Evolutionary conservation across 1,140 invertebrate species (phyloP).

Genomic region (Trachymyrmex septentrionalis): DNA sequence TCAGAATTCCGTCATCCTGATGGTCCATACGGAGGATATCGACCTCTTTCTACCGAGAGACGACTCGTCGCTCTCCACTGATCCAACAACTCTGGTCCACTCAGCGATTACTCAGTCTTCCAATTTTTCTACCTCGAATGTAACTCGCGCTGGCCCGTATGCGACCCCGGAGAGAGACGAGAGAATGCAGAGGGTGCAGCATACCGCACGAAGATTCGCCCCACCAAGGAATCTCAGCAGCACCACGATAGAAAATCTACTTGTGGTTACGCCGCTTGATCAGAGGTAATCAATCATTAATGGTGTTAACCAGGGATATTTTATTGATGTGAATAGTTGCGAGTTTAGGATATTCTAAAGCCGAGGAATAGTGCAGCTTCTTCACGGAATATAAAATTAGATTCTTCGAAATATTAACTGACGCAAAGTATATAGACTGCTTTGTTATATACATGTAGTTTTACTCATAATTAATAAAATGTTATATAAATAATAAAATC

Average conservation of each 20-base stretch:
- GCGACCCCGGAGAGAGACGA: not conserved
- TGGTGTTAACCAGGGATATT: not conserved
- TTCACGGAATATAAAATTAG: not conserved
- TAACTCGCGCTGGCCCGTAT: slow-evolving; percentile 22
- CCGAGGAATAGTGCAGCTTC: not conserved
- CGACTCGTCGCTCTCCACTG: slow-evolving; percentile 59
- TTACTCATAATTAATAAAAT: too few relatives aligned
- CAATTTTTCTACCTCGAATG: slow-evolving; percentile 77
- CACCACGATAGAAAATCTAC: slow-evolving; percentile 79
- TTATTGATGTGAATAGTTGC: not conserved
- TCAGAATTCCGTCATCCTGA: slow-evolving; percentile 79
- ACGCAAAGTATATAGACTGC: not conserved
- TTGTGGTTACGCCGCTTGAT: slow-evolving; percentile 83
- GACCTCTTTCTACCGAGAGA: slow-evolving; percentile 80
- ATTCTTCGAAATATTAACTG: not conserved
- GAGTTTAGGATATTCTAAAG: not conserved
- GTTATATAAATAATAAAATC: not conserved
- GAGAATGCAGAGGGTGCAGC: not conserved
- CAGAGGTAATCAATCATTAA: slow-evolving; percentile 77
- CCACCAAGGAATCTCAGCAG: slow-evolving; percentile 78
- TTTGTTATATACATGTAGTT: too few relatives aligned
- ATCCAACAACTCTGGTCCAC: slow-evolving; percentile 49
- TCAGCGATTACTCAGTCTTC: slow-evolving; percentile 74
- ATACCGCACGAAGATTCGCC: slow-evolving; percentile 60
- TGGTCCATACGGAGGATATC: slow-evolving; percentile 81